A percentile compares a stretch with the other conserved stretches of the same genome.
phyloP scores from a whole-genome alignment of 2,113 vertebrate genomes.

The Anhinga anhinga region DNA sequence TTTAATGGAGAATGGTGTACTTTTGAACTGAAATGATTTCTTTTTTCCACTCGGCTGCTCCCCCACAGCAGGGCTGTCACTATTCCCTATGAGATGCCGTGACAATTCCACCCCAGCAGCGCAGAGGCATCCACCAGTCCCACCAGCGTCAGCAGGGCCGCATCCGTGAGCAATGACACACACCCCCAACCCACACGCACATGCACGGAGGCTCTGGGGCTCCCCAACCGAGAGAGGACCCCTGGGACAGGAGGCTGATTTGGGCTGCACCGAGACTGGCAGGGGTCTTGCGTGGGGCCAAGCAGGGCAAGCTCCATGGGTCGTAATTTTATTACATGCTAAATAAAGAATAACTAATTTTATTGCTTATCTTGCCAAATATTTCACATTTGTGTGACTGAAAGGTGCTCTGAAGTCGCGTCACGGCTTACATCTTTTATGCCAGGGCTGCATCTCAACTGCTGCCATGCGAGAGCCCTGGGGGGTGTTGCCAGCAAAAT shows the following conservation, averaged over 20 bases:
- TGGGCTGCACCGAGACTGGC: too few species aligned
- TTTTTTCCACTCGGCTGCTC: neutral
- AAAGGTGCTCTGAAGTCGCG: neutral
- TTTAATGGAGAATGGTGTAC: neutral
- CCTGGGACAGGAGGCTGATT: too few species aligned
- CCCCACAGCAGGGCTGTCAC: too few species aligned
- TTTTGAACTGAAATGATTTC: neutral
- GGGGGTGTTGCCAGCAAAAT: too few species aligned
- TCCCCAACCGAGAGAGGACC: neutral
- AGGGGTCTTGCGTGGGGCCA: neutral
- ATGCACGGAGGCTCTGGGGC: too few species aligned
- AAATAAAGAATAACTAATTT: too few species aligned
- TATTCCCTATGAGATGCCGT: neutral
- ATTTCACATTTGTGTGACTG: neutral
- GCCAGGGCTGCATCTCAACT: too few species aligned
- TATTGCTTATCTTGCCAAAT: neutral
- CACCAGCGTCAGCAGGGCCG: too few species aligned
- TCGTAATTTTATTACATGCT: neutral
- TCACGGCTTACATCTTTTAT: neutral
- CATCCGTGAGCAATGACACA: too few species aligned
- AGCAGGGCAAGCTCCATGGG: neutral
- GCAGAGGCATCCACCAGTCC: too few species aligned
- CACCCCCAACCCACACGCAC: too few species aligned
- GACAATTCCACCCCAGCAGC: neutral
- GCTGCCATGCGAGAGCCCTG: neutral